Base-by-base conservation (phyloP, 2,113 vertebrate species). In the Brachyistius frenatus region DNA sequence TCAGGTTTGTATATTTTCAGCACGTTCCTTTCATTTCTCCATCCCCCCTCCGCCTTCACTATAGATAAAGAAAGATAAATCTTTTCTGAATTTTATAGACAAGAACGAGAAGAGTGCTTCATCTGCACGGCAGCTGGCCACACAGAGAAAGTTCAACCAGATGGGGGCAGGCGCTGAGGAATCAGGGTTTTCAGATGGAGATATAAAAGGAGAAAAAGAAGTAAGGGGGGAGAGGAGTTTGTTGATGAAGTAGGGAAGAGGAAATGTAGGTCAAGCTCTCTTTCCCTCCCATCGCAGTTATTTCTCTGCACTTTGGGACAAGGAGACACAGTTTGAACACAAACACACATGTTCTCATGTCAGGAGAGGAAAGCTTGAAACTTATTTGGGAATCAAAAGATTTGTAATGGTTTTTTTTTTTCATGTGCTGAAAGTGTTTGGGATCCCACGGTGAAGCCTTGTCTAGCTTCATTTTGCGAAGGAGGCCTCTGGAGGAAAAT, bases 191-290 rank as follows among this genome's bases (percentile, higher is more conserved):
- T 52, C 7, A 69, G 66, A 57, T 33, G 58, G 0, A 50, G 62
- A 41, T 53, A 30, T 66, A 41, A 33, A 65, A 39, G 53, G 33
- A 73, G 39, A 39, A 52, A 10, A 37, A 30, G 66, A 67, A 23
- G 35, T 46, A 46, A 0, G 13, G 52, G 44, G 23, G 41, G 33
- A 0, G 8, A 72, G 36, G n/a, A 57, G 54, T 54, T 49, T 76
- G 70, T 73, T 55, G 58, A 74, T 58, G 71, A 84, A 62, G 58
- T 47, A 52, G 66, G n/a, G 39, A 58, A 49, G 47, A 66, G 16
- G 15, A 65, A 73, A 92, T 89, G 78, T 90, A 85, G 87, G 84
- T 90, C 86, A 88, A 85, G 37, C 71, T 71, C 68, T 55, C 71
- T 61, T 77, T 5, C 56, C 62, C 52, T 39, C 44, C 39, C 30